These are phyloP conservation scores for Schizopygopsis malacanthus DNA, from an alignment of 2,797 vertebrate species.

Conservation along the genomic window DNA sequence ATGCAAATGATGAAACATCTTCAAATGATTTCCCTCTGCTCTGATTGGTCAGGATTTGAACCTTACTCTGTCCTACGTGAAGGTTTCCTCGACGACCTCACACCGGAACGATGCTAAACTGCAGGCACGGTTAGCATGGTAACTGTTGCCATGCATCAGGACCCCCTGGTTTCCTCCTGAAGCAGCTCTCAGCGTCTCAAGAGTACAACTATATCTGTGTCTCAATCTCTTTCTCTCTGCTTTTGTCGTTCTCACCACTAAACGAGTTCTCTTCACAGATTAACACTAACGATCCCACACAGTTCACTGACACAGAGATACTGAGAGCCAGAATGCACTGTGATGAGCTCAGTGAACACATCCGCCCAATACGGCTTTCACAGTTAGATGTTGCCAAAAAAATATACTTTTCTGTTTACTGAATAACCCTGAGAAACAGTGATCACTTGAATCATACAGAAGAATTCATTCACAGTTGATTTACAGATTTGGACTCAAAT, in stretches of 20 bases:
- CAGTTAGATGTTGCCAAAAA: not conserved
- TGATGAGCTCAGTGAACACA: not conserved
- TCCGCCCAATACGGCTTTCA: not conserved
- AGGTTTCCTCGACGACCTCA: slow-evolving; percentile 72
- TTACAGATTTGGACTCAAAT: not conserved
- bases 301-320: slow-evolving; percentile 61
- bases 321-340: slow-evolving; percentile 29
- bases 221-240: slow-evolving; percentile 36
- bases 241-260: slow-evolving; percentile 56
- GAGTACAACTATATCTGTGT: slow-evolving; percentile 72
- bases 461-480: not conserved
- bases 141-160: slow-evolving; percentile 81
- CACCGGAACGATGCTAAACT: slow-evolving; percentile 72
- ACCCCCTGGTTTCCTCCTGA: slow-evolving; percentile 72
- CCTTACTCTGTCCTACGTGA: slow-evolving; percentile 78
- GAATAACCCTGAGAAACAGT: not conserved
- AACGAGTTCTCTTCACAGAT: slow-evolving; percentile 53
- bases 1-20: not conserved
- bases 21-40: not conserved
- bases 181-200: slow-evolving; percentile 68
- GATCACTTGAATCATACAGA: not conserved
- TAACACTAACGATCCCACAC: slow-evolving; percentile 67
- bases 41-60: slow-evolving; percentile 63
- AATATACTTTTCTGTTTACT: not conserved
- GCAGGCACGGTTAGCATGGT: slow-evolving; percentile 85